Evolutionary conservation across 2,888 invertebrate genomes (phyloP), one percentile per base, ranked within the genome.

Genomic region (Dioctria linearis): DNA sequence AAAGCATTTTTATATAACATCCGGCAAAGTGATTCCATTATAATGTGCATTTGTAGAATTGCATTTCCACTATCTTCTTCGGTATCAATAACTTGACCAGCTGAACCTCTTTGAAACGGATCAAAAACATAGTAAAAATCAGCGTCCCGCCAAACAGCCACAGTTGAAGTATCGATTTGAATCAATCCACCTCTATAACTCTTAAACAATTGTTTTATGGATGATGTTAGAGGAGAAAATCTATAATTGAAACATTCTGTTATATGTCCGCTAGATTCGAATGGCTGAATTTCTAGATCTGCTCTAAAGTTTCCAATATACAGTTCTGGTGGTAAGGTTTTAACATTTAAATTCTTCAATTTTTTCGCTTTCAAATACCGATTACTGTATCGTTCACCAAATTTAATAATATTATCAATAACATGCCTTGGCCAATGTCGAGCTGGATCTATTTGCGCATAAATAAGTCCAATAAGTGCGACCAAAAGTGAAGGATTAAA

Each of bases 101-200:
- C 91, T 6, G 86, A 88, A 9, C 92, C 91, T 2, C 93, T 90
- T 4, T 92, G 90, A 84, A 93, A 93, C 0, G 93, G 92, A 87
- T 93, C 93, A 82, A 93, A 93, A 40, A 91, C 88, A 85, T 92
- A 93, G 85, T 88, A 92, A 90, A 92, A 91, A 59, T 92, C 91
- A 49, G 90, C 90, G 85, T 93, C 93, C 37, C 91, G 90, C 93
- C 93, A 93, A 9, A 93, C 85, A 0, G 90, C 93, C 43, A 93
- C 82, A n/a, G 90, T 86, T 51, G 90, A 91, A 81, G 90, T 91
- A 83, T 91, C 92, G 79, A 93, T 91, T 84, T 93, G 92, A 6
- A 93, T 65, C 5, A 89, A 61, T 0, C 85, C 88, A 0, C 85
- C 81, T 3, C 85, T 86, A 85, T 86, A 84, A 5, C 86, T 84